These are phyloP conservation scores for Drosophila niveifrons DNA, from an alignment of 2,888 invertebrate genomes.

Conservation along the genomic window DNA sequence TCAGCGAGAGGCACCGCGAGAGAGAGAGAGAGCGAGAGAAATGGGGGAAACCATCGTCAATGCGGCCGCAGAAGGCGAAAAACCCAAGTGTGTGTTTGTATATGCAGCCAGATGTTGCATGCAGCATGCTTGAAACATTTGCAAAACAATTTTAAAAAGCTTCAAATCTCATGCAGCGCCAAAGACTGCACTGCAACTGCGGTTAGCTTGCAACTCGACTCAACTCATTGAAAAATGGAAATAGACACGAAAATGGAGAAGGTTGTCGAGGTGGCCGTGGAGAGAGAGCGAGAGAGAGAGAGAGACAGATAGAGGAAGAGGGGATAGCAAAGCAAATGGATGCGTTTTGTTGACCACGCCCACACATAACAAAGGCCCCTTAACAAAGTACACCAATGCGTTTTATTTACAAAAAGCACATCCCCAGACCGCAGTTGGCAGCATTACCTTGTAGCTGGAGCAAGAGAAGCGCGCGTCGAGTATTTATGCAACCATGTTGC, in stretches of 20 bases:
- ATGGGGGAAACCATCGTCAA: conserved; percentile 29
- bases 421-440: conserved; percentile 11
- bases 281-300: too few relatives aligned
- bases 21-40: neutral
- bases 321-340: neutral
- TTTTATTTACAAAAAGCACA: conserved; percentile 56
- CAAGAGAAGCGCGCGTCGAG: conserved; percentile 23
- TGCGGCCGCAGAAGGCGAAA: conserved; percentile 15
- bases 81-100: neutral
- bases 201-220: conserved; percentile 15
- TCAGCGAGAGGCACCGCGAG: neutral
- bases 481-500: conserved; percentile 52
- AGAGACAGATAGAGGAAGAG: too few relatives aligned
- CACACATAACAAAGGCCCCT: conserved; percentile 26
- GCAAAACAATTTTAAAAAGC: conserved; percentile 41
- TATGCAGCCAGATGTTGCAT: conserved; percentile 14
- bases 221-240: conserved; percentile 17
- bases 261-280: neutral
- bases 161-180: conserved; percentile 18
- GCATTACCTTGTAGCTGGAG: conserved; percentile 37
- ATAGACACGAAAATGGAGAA: neutral
- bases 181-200: conserved; percentile 4
- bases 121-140: conserved; percentile 29
- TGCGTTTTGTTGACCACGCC: conserved; percentile 29
- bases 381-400: conserved; percentile 49